These are phyloP conservation scores for Eurystomus glaucurus DNA, from an alignment of 2,797 vertebrate genomes.

Conservation along the genomic window DNA sequence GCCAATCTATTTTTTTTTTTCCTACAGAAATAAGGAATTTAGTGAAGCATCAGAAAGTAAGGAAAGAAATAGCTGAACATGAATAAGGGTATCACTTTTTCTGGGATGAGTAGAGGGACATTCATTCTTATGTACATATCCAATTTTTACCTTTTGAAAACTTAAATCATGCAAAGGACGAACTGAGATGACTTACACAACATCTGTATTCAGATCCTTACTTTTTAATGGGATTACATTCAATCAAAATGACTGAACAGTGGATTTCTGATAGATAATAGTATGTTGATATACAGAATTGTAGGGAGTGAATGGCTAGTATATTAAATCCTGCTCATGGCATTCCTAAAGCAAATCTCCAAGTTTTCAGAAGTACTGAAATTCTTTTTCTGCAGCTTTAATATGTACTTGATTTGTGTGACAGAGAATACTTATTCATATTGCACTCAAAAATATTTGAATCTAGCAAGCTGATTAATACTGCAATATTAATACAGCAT, in stretches of 20 bases:
- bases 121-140: not conserved
- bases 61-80: not conserved
- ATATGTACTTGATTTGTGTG: not conserved
- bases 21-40: not conserved
- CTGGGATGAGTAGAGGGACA: not conserved
- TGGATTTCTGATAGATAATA: not conserved
- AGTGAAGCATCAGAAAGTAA: not conserved
- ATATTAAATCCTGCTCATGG: not conserved
- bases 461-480: conserved; percentile 23
- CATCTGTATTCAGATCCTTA: not conserved
- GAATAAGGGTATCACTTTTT: not conserved
- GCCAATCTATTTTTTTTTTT: not conserved
- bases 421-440: not conserved
- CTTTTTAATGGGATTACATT: not conserved
- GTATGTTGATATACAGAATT: not conserved
- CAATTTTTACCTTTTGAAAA: not conserved
- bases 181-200: not conserved
- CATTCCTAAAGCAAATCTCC: not conserved
- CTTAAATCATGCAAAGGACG: not conserved
- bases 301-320: not conserved
- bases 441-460: not conserved
- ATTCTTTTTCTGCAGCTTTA: not conserved
- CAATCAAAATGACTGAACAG: not conserved
- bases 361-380: not conserved
- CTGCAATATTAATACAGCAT: not conserved